phyloP scores from a whole-genome alignment of 1,140 invertebrate genomes.

The Apis florea region DNA sequence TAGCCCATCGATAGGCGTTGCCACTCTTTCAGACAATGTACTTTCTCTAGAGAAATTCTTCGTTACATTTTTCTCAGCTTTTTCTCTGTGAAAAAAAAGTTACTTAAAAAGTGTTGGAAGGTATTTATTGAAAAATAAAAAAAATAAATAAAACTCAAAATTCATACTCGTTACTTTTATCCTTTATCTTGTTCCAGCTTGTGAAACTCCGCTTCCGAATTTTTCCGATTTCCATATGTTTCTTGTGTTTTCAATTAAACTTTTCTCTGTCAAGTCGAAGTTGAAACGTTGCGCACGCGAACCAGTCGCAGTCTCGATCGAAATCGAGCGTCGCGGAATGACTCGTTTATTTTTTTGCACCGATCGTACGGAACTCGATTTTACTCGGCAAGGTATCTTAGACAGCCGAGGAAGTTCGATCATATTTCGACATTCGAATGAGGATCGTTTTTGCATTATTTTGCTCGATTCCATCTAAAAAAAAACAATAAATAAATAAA shows the following conservation, averaged over 20 bases:
- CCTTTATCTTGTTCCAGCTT: too few species aligned
- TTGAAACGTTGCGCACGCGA: not conserved
- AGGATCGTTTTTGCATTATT: not conserved
- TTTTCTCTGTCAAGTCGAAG: not conserved
- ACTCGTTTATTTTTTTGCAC: fast-evolving
- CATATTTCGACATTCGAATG: not conserved
- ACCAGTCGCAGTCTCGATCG: not conserved
- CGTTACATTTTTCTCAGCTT: fast-evolving
- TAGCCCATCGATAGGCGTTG: not conserved
- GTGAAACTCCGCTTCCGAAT: too few species aligned
- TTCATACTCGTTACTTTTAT: too few species aligned
- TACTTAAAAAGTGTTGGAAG: not conserved
- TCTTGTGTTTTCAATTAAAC: too few species aligned
- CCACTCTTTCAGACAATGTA: too few species aligned
- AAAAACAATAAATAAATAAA: too few species aligned
- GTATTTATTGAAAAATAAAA: too few species aligned
- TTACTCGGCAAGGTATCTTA: not conserved
- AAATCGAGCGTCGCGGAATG: not conserved
- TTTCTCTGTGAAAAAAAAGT: not conserved
- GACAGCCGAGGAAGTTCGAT: not conserved
- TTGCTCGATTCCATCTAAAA: not conserved
- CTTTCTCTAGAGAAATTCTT: not conserved
- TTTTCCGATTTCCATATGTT: too few species aligned
- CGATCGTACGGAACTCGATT: not conserved
- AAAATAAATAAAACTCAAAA: too few species aligned